phyloP scores from a whole-genome alignment of 2,888 invertebrate genomes.

The Clusia tigrina region DNA sequence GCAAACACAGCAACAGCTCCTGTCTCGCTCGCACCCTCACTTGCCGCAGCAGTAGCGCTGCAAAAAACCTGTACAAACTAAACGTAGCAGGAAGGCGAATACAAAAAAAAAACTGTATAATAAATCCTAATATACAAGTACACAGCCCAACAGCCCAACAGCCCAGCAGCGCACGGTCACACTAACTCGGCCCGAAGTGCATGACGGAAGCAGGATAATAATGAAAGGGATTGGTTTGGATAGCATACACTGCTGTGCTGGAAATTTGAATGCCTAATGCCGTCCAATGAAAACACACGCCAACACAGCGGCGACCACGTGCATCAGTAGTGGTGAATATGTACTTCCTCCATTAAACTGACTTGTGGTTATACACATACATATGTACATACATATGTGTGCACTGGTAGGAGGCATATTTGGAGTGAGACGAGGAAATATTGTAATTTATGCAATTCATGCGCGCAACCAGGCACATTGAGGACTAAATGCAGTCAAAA shows the following conservation, averaged over 20 bases:
- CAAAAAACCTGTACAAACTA: slow-evolving; percentile 36
- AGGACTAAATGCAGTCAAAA: background rate
- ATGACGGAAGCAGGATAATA: slow-evolving; percentile 8
- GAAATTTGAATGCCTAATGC: slow-evolving; percentile 41
- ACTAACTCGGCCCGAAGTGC: background rate
- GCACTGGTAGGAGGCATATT: slow-evolving; percentile 44
- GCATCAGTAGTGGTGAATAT: slow-evolving; percentile 11
- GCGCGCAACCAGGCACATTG: slow-evolving; percentile 11
- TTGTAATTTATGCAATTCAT: slow-evolving; percentile 21
- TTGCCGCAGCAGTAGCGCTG: background rate
- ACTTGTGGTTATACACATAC: slow-evolving; percentile 2
- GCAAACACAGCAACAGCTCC: background rate
- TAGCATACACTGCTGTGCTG: background rate
- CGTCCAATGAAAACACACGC: slow-evolving; percentile 41
- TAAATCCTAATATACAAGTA: slow-evolving; percentile 32
- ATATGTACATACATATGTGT: background rate
- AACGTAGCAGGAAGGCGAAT: slow-evolving; percentile 29
- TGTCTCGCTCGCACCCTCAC: background rate
- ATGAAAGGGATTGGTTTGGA: background rate
- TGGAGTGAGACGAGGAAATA: slow-evolving; percentile 48
- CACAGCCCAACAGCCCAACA: slow-evolving; percentile 10
- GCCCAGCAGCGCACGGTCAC: background rate
- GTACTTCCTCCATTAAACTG: background rate
- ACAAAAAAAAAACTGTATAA: no score
- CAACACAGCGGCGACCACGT: slow-evolving; percentile 19